A percentile compares a stretch with the other conserved stretches of the same genome.
Evolutionary conservation across 2,113 vertebrate genomes (phyloP).

Genomic region (Okapia johnstoni): DNA sequence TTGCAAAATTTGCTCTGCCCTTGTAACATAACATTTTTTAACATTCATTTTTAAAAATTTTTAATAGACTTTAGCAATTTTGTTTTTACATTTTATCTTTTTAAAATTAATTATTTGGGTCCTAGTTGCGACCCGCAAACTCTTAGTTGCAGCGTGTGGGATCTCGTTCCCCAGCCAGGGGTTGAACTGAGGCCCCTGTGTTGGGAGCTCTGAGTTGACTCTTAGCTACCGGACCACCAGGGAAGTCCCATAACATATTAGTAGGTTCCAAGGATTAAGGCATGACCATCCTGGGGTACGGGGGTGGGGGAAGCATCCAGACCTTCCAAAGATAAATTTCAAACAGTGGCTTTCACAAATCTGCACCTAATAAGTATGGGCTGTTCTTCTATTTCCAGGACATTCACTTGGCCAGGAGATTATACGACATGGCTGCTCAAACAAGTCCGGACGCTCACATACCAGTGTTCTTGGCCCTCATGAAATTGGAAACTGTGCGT

Average conservation of each 20-base stretch:
- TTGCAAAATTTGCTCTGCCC: not conserved
- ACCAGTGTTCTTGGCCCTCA: conserved; percentile 59
- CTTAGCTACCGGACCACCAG: not conserved
- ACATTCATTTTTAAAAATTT: not conserved
- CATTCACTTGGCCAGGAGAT: conserved; percentile 58
- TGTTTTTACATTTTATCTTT: not conserved
- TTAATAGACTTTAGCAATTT: not conserved
- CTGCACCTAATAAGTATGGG: not conserved
- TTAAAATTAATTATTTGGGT: not conserved
- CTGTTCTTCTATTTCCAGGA: conserved; percentile 45
- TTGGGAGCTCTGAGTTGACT: not conserved
- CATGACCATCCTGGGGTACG: not conserved
- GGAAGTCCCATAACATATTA: not conserved
- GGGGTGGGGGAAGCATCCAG: not conserved
- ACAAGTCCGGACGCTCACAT: conserved; percentile 44
- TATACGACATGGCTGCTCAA: conserved; percentile 63
- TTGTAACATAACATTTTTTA: not conserved
- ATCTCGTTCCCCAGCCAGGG: not conserved
- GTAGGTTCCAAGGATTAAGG: not conserved
- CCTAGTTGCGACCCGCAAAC: not conserved
- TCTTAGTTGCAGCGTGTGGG: not conserved
- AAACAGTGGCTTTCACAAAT: not conserved
- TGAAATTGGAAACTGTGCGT: conserved; percentile 58
- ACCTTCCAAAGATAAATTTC: conserved; percentile 6
- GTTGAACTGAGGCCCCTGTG: not conserved